Conservation (phyloP, 2,797 vertebrate genomes). For the Microctenopoma stevenorrisi region DNA sequence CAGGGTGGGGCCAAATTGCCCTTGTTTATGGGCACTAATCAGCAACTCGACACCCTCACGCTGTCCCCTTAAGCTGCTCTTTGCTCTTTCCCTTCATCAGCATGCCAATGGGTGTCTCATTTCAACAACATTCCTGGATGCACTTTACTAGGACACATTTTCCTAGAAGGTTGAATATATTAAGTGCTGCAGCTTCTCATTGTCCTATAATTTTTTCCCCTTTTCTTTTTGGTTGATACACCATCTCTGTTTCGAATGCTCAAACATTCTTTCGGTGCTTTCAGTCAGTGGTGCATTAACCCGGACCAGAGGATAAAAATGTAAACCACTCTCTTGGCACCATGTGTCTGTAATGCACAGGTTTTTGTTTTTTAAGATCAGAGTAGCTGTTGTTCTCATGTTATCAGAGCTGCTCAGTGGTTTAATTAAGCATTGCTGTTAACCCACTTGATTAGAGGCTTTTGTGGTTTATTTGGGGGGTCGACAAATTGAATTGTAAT, state of each 20-base stretch:
- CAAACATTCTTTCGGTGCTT: slow-evolving; percentile 42
- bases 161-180: slow-evolving; percentile 72
- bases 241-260: slow-evolving; percentile 22
- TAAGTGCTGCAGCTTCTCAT: slow-evolving; percentile 41
- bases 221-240: slow-evolving; percentile 14
- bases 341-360: slow-evolving; percentile 34
- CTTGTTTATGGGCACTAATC: slow-evolving; percentile 46
- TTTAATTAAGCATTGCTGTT: slow-evolving; percentile 31
- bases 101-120: slow-evolving; percentile 49
- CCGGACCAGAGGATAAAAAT: slow-evolving; percentile 40
- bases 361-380: slow-evolving; percentile 11
- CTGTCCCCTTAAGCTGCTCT: slow-evolving; percentile 24
- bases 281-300: slow-evolving; percentile 53
- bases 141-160: slow-evolving; percentile 66
- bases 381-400: slow-evolving; percentile 26
- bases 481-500: background rate
- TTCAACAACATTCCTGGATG: slow-evolving; percentile 50
- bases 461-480: slow-evolving; percentile 1
- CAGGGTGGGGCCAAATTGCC: slow-evolving; percentile 63
- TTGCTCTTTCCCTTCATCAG: slow-evolving; percentile 58
- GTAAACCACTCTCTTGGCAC: slow-evolving; percentile 42
- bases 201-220: slow-evolving; percentile 23
- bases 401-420: slow-evolving; percentile 26
- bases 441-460: slow-evolving; percentile 1
- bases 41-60: slow-evolving; percentile 29